Evolutionary conservation across 2,113 vertebrate species (phyloP), one percentile per base, ranked within the genome.

Genomic region (Alaudala cheleensis): DNA sequence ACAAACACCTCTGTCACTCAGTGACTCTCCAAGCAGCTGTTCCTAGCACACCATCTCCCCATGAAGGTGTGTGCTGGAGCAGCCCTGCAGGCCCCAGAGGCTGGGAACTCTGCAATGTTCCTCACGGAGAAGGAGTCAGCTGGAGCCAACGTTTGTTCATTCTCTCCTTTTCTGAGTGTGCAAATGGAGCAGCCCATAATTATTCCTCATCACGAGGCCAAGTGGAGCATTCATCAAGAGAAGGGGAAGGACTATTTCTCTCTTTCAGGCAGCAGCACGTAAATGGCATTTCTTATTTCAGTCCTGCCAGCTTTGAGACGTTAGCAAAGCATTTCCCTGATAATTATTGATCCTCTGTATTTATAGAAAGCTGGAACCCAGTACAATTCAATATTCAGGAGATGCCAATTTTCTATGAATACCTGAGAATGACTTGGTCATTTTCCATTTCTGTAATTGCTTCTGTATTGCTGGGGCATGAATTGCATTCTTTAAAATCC

Each of bases 351-450:
- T 97, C 77, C 65, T 91, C 56, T 93, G 57, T 91, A 93, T 96
- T 97, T 96, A 96, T 97, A 88, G 96, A 93, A 96, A 94, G 67
- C 84, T 81, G 70, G 84, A 40, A 62, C 83, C 47, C 53, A 45
- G 71, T 73, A 61, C 84, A 89, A 91, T 90, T 95, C 93, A 84
- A 86, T 96, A 96, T 90, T 93, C 95, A 97, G 86, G 72, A 94
- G 90, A 94, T 96, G 94, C 96, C 96, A 96, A 83, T 95, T 96
- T 97, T 97, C 90, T 95, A 49, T 92, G 94, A 96, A 96, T 96
- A 96, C 90, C 86, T 96, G 96, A 96, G 95, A 97, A 96, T 91
- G 86, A 72, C 91, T 97, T 95, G 96, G 96, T 93, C 57, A 15
- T 73, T 92, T 96, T 95, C 94, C 92, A 95, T 96, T 93, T 96